Evolutionary conservation across 2,797 vertebrate species (phyloP).

Genomic region (Sebastiscus tertius): DNA sequence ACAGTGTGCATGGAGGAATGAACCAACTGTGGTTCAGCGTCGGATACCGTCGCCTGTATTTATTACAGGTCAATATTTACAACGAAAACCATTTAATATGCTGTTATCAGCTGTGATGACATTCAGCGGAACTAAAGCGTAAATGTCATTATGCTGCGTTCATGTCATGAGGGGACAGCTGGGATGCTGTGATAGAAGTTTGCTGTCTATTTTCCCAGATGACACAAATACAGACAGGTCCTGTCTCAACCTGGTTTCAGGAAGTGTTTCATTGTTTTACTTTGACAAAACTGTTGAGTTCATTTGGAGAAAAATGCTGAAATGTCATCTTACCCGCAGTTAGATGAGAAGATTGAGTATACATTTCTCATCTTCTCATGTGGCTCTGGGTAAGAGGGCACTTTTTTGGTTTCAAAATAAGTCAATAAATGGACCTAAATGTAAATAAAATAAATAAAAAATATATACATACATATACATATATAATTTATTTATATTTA

Average conservation of each 20-base stretch:
- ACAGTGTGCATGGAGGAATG: constrained; percentile 71
- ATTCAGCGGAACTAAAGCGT: constrained; percentile 18
- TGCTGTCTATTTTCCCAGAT: neutral
- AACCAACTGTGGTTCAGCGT: constrained; percentile 49
- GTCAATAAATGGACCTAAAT: neutral
- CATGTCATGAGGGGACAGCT: neutral
- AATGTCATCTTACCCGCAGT: neutral
- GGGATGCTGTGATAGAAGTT: neutral
- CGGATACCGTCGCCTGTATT: neutral
- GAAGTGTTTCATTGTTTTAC: constrained; percentile 38
- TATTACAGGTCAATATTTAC: constrained; percentile 50
- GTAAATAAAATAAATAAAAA: neutral
- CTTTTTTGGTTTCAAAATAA: neutral
- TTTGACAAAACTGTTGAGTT: neutral
- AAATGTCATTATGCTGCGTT: neutral
- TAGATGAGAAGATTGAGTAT: neutral
- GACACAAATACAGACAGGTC: constrained; percentile 6
- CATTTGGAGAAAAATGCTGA: neutral
- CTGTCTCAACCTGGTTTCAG: constrained; percentile 20
- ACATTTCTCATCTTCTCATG: neutral
- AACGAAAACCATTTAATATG: constrained; percentile 3
- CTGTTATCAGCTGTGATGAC: neutral
- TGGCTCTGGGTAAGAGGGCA: neutral
- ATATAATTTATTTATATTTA: no score
- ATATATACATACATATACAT: neutral